Evolutionary conservation across 1,140 invertebrate species (phyloP).

Genomic region (Mamestra configurata): DNA sequence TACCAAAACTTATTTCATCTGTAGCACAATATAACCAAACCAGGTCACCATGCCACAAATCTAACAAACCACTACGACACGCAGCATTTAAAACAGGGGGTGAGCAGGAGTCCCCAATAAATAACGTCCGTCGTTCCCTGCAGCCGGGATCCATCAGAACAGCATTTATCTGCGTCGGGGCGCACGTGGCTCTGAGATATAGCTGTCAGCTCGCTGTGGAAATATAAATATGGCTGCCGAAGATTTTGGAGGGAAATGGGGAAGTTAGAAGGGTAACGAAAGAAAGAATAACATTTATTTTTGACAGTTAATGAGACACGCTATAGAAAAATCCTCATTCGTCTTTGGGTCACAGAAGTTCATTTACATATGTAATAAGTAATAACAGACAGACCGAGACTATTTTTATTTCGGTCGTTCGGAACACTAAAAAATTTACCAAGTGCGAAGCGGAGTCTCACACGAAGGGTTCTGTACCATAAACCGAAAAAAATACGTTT

Average conservation of each 20-base stretch:
- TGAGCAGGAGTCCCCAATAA: constrained; percentile 16
- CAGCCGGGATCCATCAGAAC: constrained; percentile 16
- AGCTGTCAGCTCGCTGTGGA: not conserved
- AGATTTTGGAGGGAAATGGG: not conserved
- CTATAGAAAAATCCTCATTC: too few species aligned
- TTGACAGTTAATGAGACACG: too few species aligned
- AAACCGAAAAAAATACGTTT: too few species aligned
- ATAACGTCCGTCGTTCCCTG: constrained; percentile 13
- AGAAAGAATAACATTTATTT: too few species aligned
- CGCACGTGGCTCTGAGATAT: constrained; percentile 7
- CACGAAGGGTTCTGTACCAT: too few species aligned
- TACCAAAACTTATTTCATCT: too few species aligned
- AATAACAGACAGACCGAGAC: too few species aligned
- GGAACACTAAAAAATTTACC: too few species aligned
- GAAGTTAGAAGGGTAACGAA: not conserved
- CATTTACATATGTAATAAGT: too few species aligned
- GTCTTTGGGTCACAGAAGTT: too few species aligned
- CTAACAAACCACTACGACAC: not conserved
- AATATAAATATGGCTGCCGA: constrained; percentile 26
- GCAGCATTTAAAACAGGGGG: not conserved
- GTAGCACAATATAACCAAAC: not conserved
- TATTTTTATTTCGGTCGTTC: too few species aligned
- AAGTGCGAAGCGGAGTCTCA: too few species aligned
- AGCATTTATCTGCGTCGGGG: constrained; percentile 20
- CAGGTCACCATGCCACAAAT: not conserved